Conservation (phyloP, 2,113 vertebrate species). For the Pogonocichla stellata region DNA sequence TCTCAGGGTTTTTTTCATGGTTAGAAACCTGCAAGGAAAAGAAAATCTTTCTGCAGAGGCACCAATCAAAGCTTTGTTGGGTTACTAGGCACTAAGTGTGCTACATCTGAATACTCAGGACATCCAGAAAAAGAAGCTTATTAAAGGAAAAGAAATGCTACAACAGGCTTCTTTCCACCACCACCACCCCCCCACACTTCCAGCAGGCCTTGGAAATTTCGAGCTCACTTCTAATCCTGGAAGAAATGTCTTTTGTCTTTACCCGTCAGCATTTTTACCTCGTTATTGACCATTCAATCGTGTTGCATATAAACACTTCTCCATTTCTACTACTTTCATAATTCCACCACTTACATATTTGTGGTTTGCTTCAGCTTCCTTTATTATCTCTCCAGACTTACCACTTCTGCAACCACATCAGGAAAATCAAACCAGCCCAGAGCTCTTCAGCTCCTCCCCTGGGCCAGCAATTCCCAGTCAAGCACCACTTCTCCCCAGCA, state of each 20-base stretch:
- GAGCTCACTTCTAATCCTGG: slow-evolving; percentile 67
- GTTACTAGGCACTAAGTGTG: slow-evolving; percentile 77
- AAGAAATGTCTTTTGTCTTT: slow-evolving; percentile 65
- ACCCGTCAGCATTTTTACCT: neutral
- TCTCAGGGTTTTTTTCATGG: slow-evolving; percentile 70
- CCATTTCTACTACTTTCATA: neutral
- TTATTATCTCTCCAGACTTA: neutral
- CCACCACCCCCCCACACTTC: neutral
- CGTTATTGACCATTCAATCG: slow-evolving; percentile 2
- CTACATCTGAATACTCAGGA: slow-evolving; percentile 71
- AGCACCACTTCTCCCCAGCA: neutral
- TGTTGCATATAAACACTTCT: neutral
- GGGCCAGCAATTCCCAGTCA: neutral
- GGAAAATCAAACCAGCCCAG: neutral
- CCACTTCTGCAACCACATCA: neutral
- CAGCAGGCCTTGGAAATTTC: slow-evolving; percentile 52
- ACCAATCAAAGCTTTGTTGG: slow-evolving; percentile 76
- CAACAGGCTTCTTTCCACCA: neutral
- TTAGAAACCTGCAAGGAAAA: slow-evolving; percentile 73
- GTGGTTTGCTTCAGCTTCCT: neutral
- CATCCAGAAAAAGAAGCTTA: slow-evolving; percentile 64
- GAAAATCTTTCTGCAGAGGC: slow-evolving; percentile 66
- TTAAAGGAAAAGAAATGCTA: slow-evolving; percentile 64
- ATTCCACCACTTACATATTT: neutral
- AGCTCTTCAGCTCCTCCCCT: neutral